Evolutionary conservation across 2,797 vertebrate genomes (phyloP), one percentile per base, ranked within the genome.

Genomic region (Pangasius djambal): DNA sequence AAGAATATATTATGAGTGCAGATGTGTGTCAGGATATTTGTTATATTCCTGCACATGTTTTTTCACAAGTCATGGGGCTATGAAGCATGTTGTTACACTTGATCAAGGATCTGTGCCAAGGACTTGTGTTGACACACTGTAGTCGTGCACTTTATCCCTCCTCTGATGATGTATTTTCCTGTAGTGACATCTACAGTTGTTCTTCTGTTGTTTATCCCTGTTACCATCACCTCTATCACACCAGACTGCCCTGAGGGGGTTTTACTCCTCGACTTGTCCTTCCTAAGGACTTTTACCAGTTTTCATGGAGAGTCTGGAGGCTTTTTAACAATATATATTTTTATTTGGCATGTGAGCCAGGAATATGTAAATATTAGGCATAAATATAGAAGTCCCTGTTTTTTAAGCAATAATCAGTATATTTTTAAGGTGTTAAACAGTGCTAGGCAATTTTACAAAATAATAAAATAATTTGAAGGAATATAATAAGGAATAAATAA

Each of bases 71-170:
- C 82, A 65, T n/a, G 37, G 57, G 25, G 2, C 13, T 28, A 8
- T 65, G 61, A 48, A 61, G 61, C 82, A 48, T 69, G 40, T 31
- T 50, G 63, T 52, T 84, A 52, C n/a, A 50, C 18, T 34, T 67
- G 82, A 83, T 83, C 61, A 67, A 63, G 57, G 37, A 83, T n/a
- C 59, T 83, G 61, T 83, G 7, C 22, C 34, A 83, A 63, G 55
- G 57, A 61, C 12, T 63, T 83, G 34, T 59, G 79, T 50, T 65
- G 28, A 65, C 81, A 48, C 61, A 83, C 59, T 65, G 82, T 44
- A 65, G 61, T 10, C 13, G 0, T 63, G 13, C 25, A 31, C 82
- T 65, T n/a, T 83, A 34, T 63, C 61, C n/a, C 40, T 50, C 20
- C 13, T 48, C 28, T 65, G 40, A 83, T 83, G 34, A 63, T 83